These are phyloP conservation scores for Pterobdella sp. DNA, from an alignment of 2,888 invertebrate species.

Conservation along the genomic window DNA sequence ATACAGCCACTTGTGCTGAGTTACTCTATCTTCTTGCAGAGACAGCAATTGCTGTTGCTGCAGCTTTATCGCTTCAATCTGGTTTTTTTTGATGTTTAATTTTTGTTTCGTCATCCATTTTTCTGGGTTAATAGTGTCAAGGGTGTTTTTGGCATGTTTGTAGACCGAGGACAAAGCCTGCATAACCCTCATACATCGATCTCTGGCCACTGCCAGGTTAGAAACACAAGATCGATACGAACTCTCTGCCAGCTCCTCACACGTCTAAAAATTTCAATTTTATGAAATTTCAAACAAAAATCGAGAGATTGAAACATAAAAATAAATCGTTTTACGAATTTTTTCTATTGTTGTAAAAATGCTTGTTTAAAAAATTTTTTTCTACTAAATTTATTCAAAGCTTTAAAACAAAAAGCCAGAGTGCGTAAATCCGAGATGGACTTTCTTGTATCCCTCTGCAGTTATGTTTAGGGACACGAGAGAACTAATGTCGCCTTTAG, in stretches of 20 bases:
- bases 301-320: too few relatives aligned
- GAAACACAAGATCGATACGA: slow-evolving; percentile 35
- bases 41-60: background rate
- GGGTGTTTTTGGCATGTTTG: slow-evolving; percentile 36
- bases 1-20: background rate
- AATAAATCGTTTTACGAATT: too few relatives aligned
- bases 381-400: background rate
- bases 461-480: background rate
- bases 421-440: background rate
- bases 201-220: slow-evolving; percentile 35
- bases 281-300: too few relatives aligned
- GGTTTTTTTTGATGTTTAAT: too few relatives aligned
- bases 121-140: slow-evolving; percentile 39
- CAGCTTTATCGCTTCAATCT: slow-evolving; percentile 9
- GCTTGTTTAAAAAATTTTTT: too few relatives aligned
- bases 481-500: slow-evolving; percentile 6
- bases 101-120: slow-evolving; percentile 36
- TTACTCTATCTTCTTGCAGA: slow-evolving; percentile 1
- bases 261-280: slow-evolving; percentile 32
- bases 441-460: background rate
- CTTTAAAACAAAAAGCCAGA: background rate
- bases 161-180: slow-evolving; percentile 37
- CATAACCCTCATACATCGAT: slow-evolving; percentile 37
- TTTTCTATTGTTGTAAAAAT: too few relatives aligned
- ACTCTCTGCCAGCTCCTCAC: slow-evolving; percentile 34